Base-by-base conservation (phyloP, 2,888 invertebrate genomes). In the Dryobotodes eremita region DNA sequence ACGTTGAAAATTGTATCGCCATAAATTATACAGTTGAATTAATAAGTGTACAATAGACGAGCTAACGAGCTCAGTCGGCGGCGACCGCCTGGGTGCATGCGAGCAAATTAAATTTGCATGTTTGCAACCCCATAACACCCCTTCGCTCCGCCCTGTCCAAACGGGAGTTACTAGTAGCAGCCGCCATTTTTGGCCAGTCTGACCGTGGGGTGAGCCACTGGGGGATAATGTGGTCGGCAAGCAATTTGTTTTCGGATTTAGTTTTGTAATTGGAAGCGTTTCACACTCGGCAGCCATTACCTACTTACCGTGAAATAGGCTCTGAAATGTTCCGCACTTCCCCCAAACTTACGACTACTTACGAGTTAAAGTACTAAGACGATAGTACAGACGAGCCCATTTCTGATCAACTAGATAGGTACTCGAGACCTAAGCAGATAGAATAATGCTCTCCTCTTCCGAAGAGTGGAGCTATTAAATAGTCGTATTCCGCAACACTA, bases 51-150 rank as follows among this genome's bases (percentile, higher is more conserved):
- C 95, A 95, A 95, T 95, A 91, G 94, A 89, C 89, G 82, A 84
- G 88, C 94, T 96, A 96, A 96, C 94, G 92, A 94, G 94, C 93
- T 79, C 94, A 77, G 94, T 92, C 90, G 94, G 94, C 88, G 92
- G 93, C 91, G 90, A 89, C 93, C 94, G 93, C 94, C 93, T 92
- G 94, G 91, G 93, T 92, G 94, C 93, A 92, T 93, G 91, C 89
- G 90, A 91, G 93, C 93, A 92, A 94, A 96, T 95, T 95, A 95
- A 95, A 96, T 96, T 96, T 96, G 96, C 96, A 96, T 96, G 94
- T 94, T 94, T 90, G 93, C 93, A 94, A 94, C 95, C 95, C 95
- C 91, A 91, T 92, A 89, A 90, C 89, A 92, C 93, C 93, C 93
- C 92, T 91, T 91, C 81, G 90, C 89, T 79, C 89, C 91, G 86